A percentile compares a stretch with the other conserved stretches of the same genome.
Conservation (phyloP, 2,888 invertebrate species). For the Dynastes maya region DNA sequence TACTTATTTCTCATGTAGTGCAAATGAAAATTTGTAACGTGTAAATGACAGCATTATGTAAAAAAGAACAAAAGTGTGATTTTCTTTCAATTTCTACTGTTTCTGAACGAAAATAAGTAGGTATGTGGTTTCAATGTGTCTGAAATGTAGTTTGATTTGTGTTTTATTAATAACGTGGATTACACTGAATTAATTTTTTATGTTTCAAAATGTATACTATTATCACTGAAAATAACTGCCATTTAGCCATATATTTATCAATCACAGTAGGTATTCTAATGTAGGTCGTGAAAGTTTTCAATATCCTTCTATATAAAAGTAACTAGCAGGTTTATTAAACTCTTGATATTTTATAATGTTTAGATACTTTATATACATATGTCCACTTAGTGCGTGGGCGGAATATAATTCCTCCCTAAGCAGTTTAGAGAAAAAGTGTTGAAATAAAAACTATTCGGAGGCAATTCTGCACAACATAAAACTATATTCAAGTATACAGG, state of each 20-base stretch:
- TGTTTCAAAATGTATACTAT: background rate
- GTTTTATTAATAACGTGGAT: slow-evolving; percentile 1
- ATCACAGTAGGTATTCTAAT: background rate
- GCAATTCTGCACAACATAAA: too few species aligned
- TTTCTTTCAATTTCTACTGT: background rate
- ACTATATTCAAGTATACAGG: too few species aligned
- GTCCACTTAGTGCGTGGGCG: too few species aligned
- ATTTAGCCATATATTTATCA: background rate
- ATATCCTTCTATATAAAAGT: background rate
- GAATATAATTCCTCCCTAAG: too few species aligned
- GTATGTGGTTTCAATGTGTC: background rate
- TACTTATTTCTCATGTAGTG: slow-evolving; percentile 22
- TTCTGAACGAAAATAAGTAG: background rate
- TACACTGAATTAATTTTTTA: background rate
- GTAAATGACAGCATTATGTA: background rate
- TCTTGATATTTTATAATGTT: too few species aligned
- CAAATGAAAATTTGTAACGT: background rate
- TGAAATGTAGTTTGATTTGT: background rate
- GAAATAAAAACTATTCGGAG: too few species aligned
- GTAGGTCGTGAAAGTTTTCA: background rate
- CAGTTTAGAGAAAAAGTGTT: too few species aligned
- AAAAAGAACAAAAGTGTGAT: background rate
- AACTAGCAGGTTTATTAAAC: too few species aligned
- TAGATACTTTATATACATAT: too few species aligned
- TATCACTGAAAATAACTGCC: background rate